Percentiles rank a stretch among this genome's conserved stretches.
phyloP scores from a whole-genome alignment of 2,888 invertebrate genomes.

The Euspilapteryx auroguttella region DNA sequence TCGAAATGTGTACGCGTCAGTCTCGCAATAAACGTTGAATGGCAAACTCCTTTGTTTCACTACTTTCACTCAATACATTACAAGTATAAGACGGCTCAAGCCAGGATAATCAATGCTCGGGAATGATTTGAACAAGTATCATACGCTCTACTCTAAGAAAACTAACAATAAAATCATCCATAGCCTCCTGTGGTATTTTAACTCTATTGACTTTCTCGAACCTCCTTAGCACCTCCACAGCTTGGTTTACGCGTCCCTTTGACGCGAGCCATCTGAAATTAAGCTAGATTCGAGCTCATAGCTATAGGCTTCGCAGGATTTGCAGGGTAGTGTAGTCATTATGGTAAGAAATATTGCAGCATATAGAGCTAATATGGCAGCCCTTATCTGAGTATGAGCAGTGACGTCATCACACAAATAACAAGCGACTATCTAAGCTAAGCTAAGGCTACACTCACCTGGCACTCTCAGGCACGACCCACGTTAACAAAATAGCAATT shows the following conservation, averaged over 20 bases:
- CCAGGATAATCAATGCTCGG: no score
- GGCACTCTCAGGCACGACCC: constrained; percentile 46
- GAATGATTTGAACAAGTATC: no score
- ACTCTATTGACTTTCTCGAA: constrained; percentile 44
- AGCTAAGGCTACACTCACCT: constrained; percentile 16
- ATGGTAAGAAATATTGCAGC: background rate
- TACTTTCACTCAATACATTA: no score
- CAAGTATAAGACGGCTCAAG: no score
- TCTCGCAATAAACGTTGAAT: no score
- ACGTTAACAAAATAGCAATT: constrained; percentile 25
- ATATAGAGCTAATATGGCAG: background rate
- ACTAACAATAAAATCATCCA: constrained; percentile 51
- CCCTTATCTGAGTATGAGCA: no score
- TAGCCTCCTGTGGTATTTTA: constrained; percentile 40
- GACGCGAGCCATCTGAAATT: constrained; percentile 37
- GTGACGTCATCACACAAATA: no score
- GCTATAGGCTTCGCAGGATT: no score
- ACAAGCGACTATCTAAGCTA: background rate
- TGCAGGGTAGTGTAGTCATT: background rate
- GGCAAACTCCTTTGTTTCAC: no score
- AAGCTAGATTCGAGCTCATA: background rate
- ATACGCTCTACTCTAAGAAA: constrained; percentile 5
- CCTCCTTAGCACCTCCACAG: constrained; percentile 32
- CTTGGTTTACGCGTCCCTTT: constrained; percentile 33
- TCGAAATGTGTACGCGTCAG: no score